A percentile compares a stretch with the other conserved stretches of the same genome.
Conservation (phyloP, 2,113 vertebrate genomes). For the Mixornis gularis region DNA sequence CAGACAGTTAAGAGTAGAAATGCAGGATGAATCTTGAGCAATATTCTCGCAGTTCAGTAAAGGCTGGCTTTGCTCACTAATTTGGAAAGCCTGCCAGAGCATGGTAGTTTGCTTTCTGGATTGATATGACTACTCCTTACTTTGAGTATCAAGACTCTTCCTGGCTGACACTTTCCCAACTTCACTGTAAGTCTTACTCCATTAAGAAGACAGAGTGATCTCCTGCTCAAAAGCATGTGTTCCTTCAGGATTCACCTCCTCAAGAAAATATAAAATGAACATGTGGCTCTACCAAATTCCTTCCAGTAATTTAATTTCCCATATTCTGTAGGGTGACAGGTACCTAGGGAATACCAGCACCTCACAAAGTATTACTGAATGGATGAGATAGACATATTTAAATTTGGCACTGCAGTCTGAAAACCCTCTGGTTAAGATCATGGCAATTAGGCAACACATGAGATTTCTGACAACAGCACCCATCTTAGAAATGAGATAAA, state of each 20-base stretch:
- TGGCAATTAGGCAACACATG: background rate
- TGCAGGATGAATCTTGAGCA: background rate
- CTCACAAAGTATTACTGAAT: background rate
- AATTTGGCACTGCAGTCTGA: background rate
- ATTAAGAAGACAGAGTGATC: background rate
- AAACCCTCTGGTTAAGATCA: background rate
- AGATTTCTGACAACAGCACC: background rate
- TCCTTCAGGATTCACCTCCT: background rate
- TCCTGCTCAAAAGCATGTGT: background rate
- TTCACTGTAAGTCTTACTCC: background rate
- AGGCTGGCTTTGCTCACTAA: background rate
- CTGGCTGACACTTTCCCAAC: background rate
- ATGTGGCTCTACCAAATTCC: background rate
- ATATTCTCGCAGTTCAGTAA: background rate
- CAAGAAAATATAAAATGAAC: background rate
- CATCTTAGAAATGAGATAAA: background rate
- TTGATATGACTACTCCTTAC: background rate
- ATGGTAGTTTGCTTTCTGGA: background rate
- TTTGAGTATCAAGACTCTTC: background rate
- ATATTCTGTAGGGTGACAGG: background rate
- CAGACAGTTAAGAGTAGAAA: background rate
- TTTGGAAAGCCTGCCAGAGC: background rate
- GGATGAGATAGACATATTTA: background rate
- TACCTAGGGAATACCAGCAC: background rate
- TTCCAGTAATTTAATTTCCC: background rate